A percentile compares a stretch with the other conserved stretches of the same genome.
Conservation (phyloP, 2,888 invertebrate genomes). For the Lottia scabra region DNA sequence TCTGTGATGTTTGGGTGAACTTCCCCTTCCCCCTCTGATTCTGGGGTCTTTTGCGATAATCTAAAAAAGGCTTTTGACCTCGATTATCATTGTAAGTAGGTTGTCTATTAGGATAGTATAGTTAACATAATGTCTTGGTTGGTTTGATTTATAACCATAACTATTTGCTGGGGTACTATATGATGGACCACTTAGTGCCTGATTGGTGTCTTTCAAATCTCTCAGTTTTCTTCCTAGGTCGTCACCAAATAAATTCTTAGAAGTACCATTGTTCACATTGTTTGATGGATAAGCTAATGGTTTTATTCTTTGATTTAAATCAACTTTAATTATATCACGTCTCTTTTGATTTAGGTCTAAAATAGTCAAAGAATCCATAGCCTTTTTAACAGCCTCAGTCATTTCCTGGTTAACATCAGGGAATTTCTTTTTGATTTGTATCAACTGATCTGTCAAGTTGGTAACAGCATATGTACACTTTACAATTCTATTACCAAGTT, state of each 20-base stretch:
- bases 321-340: neutral
- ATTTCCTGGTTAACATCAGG: too few species aligned
- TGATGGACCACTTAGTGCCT: neutral
- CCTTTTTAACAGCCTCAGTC: too few species aligned
- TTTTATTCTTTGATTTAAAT: neutral
- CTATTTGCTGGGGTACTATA: neutral
- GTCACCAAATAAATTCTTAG: neutral
- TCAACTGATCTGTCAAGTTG: too few species aligned
- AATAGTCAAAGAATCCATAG: too few species aligned
- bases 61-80: neutral
- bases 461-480: too few species aligned
- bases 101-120: too few species aligned
- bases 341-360: neutral
- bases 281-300: neutral
- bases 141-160: neutral
- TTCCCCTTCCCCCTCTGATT: neutral
- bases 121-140: too few species aligned
- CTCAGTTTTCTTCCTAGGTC: neutral
- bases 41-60: neutral
- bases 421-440: too few species aligned
- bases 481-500: too few species aligned
- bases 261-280: neutral
- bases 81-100: neutral
- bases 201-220: neutral
- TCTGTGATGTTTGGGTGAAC: neutral